These are phyloP conservation scores for Hydraecia micacea DNA, from an alignment of 2,888 invertebrate genomes.

Conservation along the genomic window DNA sequence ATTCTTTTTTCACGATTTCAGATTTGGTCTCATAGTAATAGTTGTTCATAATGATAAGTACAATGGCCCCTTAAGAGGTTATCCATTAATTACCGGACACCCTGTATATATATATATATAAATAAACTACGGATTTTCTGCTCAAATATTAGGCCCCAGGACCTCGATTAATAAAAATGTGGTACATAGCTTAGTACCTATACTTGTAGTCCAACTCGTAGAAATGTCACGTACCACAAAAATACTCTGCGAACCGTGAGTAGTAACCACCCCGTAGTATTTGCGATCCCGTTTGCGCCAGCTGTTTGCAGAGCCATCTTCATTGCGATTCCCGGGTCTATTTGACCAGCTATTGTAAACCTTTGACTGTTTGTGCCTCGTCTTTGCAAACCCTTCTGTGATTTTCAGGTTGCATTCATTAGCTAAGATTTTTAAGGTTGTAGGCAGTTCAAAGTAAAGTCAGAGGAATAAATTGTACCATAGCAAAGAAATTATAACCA, in stretches of 20 bases:
- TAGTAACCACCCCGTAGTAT: constrained; percentile 40
- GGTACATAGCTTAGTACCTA: too few relatives aligned
- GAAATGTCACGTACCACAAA: constrained; percentile 29
- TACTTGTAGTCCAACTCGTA: background rate
- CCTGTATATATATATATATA: too few relatives aligned
- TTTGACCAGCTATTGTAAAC: constrained; percentile 61
- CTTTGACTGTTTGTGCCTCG: constrained; percentile 40
- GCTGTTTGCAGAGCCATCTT: constrained; percentile 60
- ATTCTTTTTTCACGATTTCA: too few relatives aligned
- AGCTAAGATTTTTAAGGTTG: background rate
- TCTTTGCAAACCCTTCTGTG: constrained; percentile 33
- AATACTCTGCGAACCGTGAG: constrained; percentile 23
- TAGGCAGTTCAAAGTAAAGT: background rate
- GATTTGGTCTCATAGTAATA: too few relatives aligned
- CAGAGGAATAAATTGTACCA: background rate
- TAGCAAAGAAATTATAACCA: background rate
- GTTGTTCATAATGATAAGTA: too few relatives aligned
- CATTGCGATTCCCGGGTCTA: constrained; percentile 49
- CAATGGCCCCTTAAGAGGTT: too few relatives aligned
- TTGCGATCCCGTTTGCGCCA: constrained; percentile 55
- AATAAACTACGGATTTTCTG: too few relatives aligned
- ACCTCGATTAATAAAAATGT: too few relatives aligned
- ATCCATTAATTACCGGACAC: too few relatives aligned
- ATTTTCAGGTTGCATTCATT: constrained; percentile 41
- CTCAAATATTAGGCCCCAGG: too few relatives aligned